Evolutionary conservation across 2,888 invertebrate species (phyloP), one percentile per base, ranked within the genome.

Genomic region (Agrypnus murinus): DNA sequence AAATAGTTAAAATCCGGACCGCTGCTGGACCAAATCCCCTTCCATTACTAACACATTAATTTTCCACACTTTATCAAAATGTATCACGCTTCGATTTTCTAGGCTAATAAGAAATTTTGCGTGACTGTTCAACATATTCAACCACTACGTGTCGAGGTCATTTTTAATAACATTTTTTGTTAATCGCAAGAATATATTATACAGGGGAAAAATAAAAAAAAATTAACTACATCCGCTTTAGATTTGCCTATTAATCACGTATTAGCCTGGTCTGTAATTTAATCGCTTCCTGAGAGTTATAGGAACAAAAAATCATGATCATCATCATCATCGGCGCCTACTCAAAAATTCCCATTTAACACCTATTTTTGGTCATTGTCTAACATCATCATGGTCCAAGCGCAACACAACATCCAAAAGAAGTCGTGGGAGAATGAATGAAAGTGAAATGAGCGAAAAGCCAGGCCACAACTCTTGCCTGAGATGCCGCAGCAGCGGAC

Each of bases 371-470:
- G 36, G 34, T 34, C 36, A 36, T 40, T 25, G 50, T 46, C 59
- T 59, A 65, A 46, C 15, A 8, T 38, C 38, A 46, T 59, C 36
- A 48, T 66, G 31, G 48, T 17, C 45, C 38, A 25, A 25, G 3
- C 25, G n/a, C n/a, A n/a, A 25, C 2, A 25, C 15, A 46, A 14
- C 46, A 31, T 48, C 43, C 32, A 25, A 48, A 57, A 12, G 15
- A 43, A 58, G 63, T 55, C 68, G 68, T 68, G 68, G 64, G 69
- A 72, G 69, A 79, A 81, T 81, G 79, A 82, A 83, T 81, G 84
- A 84, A 84, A 84, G 84, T 83, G 84, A 84, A 84, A 84, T 82
- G 82, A 84, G 83, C 83, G 81, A 83, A 84, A 82, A 81, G 79
- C 36, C n/a, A n/a, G 58, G 45, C 46, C 48, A 31, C 67, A 70